Conservation (phyloP, 2,888 invertebrate species). For the Aporophyla lueneburgensis region DNA sequence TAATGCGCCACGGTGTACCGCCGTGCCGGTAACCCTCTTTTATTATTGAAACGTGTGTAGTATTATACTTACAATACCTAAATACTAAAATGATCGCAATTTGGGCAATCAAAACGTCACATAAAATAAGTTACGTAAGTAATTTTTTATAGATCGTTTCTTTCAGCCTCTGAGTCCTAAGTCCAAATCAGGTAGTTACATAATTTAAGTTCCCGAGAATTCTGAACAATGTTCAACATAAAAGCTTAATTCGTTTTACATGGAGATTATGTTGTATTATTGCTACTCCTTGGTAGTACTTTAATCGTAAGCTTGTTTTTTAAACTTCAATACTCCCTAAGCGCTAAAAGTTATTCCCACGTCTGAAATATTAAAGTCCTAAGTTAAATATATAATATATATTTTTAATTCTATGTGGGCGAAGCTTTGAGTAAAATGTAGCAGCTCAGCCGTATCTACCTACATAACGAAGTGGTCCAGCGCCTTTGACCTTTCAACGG, state of each 20-base stretch:
- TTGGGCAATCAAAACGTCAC: neutral
- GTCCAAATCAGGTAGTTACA: neutral
- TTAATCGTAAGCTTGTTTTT: conserved; percentile 1
- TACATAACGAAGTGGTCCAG: conserved; percentile 15
- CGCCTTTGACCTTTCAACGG: conserved; percentile 44
- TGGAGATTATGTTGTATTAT: neutral
- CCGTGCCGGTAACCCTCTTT: conserved; percentile 32
- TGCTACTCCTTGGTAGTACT: neutral
- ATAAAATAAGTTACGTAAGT: neutral
- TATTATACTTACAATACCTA: neutral
- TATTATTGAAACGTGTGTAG: conserved; percentile 10
- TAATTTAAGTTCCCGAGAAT: conserved; percentile 3
- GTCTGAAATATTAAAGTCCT: conserved; percentile 13
- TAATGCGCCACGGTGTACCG: neutral
- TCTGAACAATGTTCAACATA: neutral
- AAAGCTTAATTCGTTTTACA: neutral
- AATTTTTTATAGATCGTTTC: neutral
- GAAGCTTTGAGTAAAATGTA: conserved; percentile 36
- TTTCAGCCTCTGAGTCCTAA: neutral
- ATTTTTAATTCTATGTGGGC: conserved; percentile 39
- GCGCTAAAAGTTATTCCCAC: conserved; percentile 11
- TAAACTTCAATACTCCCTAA: conserved; percentile 8
- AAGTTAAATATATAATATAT: conserved; percentile 22
- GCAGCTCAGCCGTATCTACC: conserved; percentile 4
- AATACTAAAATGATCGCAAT: neutral